A percentile compares a stretch with the other conserved stretches of the same genome.
Conservation (phyloP, 1,140 invertebrate genomes). For the Metopolophium dirhodum region DNA sequence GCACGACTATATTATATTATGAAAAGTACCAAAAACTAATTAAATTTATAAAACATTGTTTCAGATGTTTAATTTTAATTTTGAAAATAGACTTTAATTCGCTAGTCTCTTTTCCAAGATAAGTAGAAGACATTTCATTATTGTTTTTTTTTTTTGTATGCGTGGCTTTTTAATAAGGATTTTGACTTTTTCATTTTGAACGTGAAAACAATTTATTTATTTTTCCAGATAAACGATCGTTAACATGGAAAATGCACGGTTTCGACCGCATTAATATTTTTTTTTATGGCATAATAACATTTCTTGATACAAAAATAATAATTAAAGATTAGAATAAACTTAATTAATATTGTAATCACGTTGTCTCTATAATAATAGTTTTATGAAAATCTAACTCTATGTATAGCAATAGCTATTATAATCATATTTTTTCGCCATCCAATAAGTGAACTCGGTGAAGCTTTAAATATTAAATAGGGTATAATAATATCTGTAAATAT, state of each 20-base stretch:
- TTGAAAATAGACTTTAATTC: background rate
- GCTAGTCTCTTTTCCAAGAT: background rate
- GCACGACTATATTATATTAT: background rate
- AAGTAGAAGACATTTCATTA: background rate
- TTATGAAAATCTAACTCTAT: background rate
- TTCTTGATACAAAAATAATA: background rate
- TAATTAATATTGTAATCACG: background rate
- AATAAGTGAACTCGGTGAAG: background rate
- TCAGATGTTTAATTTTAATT: background rate
- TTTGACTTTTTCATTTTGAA: background rate
- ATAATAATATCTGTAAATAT: background rate
- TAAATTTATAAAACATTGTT: background rate
- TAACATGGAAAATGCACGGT: background rate
- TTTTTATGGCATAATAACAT: background rate
- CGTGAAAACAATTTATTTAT: background rate
- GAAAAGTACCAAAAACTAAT: background rate
- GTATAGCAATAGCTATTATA: background rate
- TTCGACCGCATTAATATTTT: background rate
- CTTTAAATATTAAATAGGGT: background rate
- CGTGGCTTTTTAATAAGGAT: background rate
- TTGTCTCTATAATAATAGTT: background rate
- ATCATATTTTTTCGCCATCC: background rate
- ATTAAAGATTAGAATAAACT: background rate
- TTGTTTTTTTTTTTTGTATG: background rate
- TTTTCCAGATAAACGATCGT: background rate